Percentiles rank a stretch among this genome's conserved stretches.
Evolutionary conservation across 2,888 invertebrate genomes (phyloP).

Genomic region (Heteromyza rotundicornis): DNA sequence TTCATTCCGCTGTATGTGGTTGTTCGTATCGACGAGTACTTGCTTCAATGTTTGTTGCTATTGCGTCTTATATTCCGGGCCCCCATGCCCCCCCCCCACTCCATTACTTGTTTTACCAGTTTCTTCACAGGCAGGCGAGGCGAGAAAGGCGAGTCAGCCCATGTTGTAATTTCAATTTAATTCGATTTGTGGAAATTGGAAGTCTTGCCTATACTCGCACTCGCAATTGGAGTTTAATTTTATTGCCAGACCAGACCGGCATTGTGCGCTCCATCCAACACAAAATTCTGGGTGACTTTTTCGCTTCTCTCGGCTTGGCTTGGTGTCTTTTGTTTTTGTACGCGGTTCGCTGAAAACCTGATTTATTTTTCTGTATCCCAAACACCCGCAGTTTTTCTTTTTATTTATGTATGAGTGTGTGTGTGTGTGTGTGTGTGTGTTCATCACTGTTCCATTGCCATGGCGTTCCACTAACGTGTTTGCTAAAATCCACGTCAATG

Average conservation of each 20-base stretch:
- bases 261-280: not conserved
- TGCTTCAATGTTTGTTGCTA: not conserved
- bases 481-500: not conserved
- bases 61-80: no score
- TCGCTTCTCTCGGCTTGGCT: no score
- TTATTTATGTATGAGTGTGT: not conserved
- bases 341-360: not conserved
- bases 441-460: conserved; percentile 5
- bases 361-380: not conserved
- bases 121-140: no score
- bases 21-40: not conserved
- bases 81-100: no score
- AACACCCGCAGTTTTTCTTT: conserved; percentile 7
- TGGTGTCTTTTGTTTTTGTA: not conserved
- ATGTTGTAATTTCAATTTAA: not conserved
- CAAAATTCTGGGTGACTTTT: no score
- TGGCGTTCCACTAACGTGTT: conserved; percentile 12
- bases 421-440: no score
- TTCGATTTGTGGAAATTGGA: not conserved
- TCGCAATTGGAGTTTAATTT: not conserved
- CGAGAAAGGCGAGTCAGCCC: no score
- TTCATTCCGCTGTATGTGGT: not conserved
- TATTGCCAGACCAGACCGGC: not conserved
- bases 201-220: not conserved
- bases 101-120: not conserved